Base-by-base conservation (phyloP, 2,113 vertebrate species). In the Loxodonta africana region DNA sequence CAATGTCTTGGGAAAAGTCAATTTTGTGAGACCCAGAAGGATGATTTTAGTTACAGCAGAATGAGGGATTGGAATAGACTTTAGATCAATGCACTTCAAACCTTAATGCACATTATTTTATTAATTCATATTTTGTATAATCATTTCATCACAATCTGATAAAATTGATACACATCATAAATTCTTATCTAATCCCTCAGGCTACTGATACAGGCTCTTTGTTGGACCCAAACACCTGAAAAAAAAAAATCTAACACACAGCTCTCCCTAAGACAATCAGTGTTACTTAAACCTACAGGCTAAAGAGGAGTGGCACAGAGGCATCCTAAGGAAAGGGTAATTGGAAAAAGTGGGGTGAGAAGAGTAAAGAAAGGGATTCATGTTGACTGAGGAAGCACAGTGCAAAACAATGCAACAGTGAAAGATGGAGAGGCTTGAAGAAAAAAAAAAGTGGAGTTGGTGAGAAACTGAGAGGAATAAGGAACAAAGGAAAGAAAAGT, bases 281-380 rank as follows among this genome's bases (percentile, higher is more conserved):
- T 37, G 37, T 37, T 37, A 37, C 37, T 37, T 37, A 37, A 37
- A 37, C 37, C 37, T 37, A 37, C 37, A 23, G 9, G 8, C 6
- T 83, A 41, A 33, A 44, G 15, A 83, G 1, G 3, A 41, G 1
- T 76, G 5, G 33, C 20, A 67, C 26, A 53, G 73, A 53, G 26
- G 25, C 57, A n/a, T 8, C 73, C 3, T 21, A 2, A 87, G 0
- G 25, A 20, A 82, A 48, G 25, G 5, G 10, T 25, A 83, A 71
- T 51, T 71, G 21, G 8, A 44, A 2, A 7, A 44, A 28, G 0
- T 26, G 2, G 3, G 18, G 60, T 62, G 20, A 7, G 2, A 46
- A 86, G 21, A 81, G 18, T 0, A 83, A 25, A 46, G 2, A 11
- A 41, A 21, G 46, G 44, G 0, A 30, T 10, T 12, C 25, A 23